phyloP scores from a whole-genome alignment of 2,113 vertebrate species.

The Pteropus alecto region DNA sequence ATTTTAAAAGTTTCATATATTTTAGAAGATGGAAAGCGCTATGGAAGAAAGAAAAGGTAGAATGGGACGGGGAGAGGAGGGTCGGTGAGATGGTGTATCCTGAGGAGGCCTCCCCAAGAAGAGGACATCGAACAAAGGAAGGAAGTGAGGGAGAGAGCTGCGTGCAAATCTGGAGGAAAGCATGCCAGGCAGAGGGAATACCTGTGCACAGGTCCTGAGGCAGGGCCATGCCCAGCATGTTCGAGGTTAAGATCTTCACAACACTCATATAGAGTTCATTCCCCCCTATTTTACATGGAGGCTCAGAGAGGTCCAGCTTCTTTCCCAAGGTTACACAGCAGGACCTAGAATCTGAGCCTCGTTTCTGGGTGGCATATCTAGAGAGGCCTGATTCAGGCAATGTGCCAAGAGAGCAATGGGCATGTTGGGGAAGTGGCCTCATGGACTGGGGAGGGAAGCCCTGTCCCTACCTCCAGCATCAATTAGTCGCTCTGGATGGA shows the following conservation, averaged over 20 bases:
- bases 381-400: not conserved
- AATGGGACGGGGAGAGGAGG: not conserved
- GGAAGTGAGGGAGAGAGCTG: not conserved
- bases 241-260: not conserved
- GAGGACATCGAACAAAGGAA: not conserved
- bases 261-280: not conserved
- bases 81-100: not conserved
- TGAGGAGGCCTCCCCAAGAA: not conserved
- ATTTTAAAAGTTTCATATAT: not conserved
- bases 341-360: not conserved
- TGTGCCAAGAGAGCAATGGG: not conserved
- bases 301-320: not conserved
- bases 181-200: not conserved
- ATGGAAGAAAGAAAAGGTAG: not conserved
- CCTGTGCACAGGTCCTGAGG: not conserved
- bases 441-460: fast-evolving
- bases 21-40: not conserved
- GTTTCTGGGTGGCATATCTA: not conserved
- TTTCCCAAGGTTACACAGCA: not conserved
- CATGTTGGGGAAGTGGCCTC: not conserved
- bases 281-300: not conserved
- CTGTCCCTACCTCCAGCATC: not conserved
- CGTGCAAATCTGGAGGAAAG: not conserved
- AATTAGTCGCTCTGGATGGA: not conserved
- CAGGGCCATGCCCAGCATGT: not conserved